These are phyloP conservation scores for Alitta virens DNA, from an alignment of 2,888 invertebrate species.

Conservation along the genomic window DNA sequence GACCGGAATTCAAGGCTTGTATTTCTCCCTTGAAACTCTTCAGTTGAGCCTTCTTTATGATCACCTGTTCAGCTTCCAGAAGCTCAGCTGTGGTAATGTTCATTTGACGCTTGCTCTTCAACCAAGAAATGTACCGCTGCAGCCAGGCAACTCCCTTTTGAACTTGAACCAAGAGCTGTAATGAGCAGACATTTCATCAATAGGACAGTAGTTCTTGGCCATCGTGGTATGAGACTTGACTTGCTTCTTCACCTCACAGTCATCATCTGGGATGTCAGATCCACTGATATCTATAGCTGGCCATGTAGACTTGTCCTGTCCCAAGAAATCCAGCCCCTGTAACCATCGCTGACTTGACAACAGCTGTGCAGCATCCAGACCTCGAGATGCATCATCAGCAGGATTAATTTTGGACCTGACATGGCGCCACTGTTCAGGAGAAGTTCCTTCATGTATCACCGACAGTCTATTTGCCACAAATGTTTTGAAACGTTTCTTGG, in stretches of 20 bases:
- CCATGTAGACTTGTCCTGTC: neutral
- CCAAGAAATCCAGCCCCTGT: conserved; percentile 21
- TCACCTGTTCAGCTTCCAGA: too few species aligned
- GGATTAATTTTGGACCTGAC: conserved; percentile 28
- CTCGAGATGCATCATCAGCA: conserved; percentile 33
- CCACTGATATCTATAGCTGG: neutral
- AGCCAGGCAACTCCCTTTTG: too few species aligned
- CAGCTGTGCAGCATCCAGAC: conserved; percentile 12
- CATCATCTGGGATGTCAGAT: neutral
- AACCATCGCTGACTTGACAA: conserved; percentile 11
- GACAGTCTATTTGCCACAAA: conserved; percentile 36
- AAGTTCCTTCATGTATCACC: conserved; percentile 20
- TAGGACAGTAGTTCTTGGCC: neutral
- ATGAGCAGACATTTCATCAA: too few species aligned
- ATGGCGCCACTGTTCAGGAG: conserved; percentile 22
- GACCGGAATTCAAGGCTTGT: conserved; percentile 6
- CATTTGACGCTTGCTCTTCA: neutral
- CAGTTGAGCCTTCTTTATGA: neutral
- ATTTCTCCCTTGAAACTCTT: neutral
- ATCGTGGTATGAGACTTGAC: neutral
- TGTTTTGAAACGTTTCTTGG: conserved; percentile 28
- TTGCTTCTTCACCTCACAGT: conserved; percentile 21
- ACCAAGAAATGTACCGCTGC: too few species aligned
- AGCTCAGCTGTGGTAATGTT: neutral
- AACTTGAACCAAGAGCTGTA: too few species aligned